Evolutionary conservation across 2,888 invertebrate species (phyloP), one percentile per base, ranked within the genome.

Genomic region (Zygogramma bicolorata): DNA sequence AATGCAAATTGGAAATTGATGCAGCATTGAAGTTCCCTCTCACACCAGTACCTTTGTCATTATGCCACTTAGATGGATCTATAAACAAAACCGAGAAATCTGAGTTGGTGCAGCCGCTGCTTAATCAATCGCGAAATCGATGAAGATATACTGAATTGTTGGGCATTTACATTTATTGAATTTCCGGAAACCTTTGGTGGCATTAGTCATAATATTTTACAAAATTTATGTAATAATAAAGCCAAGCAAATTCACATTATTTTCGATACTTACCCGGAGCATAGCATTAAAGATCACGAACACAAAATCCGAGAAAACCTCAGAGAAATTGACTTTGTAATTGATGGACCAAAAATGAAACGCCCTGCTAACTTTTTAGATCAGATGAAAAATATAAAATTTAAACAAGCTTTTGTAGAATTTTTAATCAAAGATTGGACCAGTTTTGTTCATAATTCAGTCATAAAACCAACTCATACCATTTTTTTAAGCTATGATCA

Each of bases 391-490:
- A 59, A 59, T 59, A 59, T 59, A 15, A 59, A 59, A 8, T 59
- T 59, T n/a, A 59, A 59, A 59, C 4, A 31, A 31, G 31, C 31
- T 31, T 31, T 31, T 31, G 31, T 31, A 31, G 5, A 31, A 31
- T 59, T 59, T 59, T n/a, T 31, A 29, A 59, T 31, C 59, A 59
- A 59, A 29, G 31, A 59, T 59, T 59, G 59, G 59, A 15, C 59
- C 15, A 20, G 5, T 5, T 5, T 7, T 7, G 6, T 13, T 15
- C 7, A n/a, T 10, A 1, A 4, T 31, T 15, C 31, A n/a, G 10
- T 59, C 29, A 59, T 31, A 59, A 59, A 59, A 31, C 59, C 59
- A 3, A 59, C 31, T 5, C 59, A 59, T n/a, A 59, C 10, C 10
- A 29, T 59, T 13, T 59, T 59, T 31, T 31, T 59, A 27, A 59